Evolutionary conservation across 2,797 vertebrate species (phyloP), one percentile per base, ranked within the genome.

Genomic region (Ateles fusciceps): DNA sequence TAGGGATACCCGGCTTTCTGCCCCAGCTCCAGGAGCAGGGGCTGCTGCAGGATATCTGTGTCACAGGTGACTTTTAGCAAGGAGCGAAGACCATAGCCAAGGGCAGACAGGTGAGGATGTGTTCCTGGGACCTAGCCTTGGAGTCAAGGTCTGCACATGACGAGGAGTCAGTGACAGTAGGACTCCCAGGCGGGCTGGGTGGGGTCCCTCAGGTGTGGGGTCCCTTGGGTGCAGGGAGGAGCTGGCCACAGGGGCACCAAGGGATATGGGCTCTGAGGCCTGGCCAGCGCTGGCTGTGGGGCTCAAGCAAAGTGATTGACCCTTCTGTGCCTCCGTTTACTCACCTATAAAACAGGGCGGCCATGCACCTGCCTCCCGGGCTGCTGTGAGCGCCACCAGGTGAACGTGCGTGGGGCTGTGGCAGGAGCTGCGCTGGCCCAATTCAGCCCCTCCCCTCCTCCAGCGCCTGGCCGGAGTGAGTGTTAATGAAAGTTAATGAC

Each of bases 41-140:
- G 7, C 57, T 52, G 30, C 39, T 5, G 44, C 0, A 4, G 4
- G 36, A 11, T 7, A 5, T 39, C 46, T 15, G 13, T 21, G 61
- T 50, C 59, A 52, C 42, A 9, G 39, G 1, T 89, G 80, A 50
- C 21, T 28, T 86, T 85, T 33, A 46, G 42, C 52, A 19, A 57
- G 7, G 57, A 79, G 42, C 4, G 52, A 61, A 11, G 74, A 46
- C 33, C 1, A 0, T 2, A 21, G 1, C 24, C 5, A 6, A 26
- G 17, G 36, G 30, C 19, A 14, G 50, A 14, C 5, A 2, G 33
- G 26, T 5, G 3, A 36, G 28, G 55, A 2, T 10, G 19, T 39
- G 10, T 4, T 75, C 28, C 24, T 13, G 28, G 42, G 42, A 57
- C 11, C 75, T 15, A 68, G 36, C 52, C 46, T 46, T 57, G 74